Conservation (phyloP, 2,797 vertebrate species). For the Karalla daura region DNA sequence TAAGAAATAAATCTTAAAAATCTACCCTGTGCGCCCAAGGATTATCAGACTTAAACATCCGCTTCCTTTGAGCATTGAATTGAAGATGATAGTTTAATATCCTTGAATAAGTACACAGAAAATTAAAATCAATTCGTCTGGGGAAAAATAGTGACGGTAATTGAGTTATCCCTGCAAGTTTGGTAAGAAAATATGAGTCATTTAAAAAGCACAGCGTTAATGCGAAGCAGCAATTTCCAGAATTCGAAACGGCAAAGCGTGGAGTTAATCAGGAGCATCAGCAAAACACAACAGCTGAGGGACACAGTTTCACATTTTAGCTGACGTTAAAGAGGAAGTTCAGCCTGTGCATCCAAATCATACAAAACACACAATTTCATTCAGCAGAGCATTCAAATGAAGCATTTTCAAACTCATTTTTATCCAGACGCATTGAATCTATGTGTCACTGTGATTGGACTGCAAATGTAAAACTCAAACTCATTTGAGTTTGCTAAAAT, state of each 20-base stretch:
- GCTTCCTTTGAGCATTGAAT: slow-evolving; percentile 42
- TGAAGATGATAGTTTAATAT: slow-evolving; percentile 55
- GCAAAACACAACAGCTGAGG: not conserved
- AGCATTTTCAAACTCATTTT: too few relatives aligned
- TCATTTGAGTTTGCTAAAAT: too few relatives aligned
- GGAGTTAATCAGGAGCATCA: not conserved
- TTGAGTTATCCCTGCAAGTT: slow-evolving; percentile 39
- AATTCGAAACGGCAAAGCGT: slow-evolving; percentile 10
- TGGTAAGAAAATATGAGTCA: slow-evolving; percentile 23
- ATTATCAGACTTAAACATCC: slow-evolving; percentile 59
- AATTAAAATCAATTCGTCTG: slow-evolving; percentile 37
- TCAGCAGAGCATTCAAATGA: not conserved
- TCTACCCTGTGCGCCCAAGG: slow-evolving; percentile 37
- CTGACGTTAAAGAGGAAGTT: not conserved
- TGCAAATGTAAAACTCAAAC: too few relatives aligned
- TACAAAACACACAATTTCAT: not conserved
- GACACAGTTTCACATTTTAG: not conserved
- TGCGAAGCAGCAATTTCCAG: slow-evolving; percentile 14
- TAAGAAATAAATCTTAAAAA: slow-evolving; percentile 55
- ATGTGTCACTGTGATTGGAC: too few relatives aligned
- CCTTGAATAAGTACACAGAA: slow-evolving; percentile 38
- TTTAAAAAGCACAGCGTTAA: slow-evolving; percentile 30
- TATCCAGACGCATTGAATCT: too few relatives aligned
- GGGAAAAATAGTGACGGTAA: slow-evolving; percentile 26
- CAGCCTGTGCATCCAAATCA: not conserved